Evolutionary conservation across 92 coral and sea anemone species (phyloP).

Genomic region (Scolanthus callimorphus): DNA sequence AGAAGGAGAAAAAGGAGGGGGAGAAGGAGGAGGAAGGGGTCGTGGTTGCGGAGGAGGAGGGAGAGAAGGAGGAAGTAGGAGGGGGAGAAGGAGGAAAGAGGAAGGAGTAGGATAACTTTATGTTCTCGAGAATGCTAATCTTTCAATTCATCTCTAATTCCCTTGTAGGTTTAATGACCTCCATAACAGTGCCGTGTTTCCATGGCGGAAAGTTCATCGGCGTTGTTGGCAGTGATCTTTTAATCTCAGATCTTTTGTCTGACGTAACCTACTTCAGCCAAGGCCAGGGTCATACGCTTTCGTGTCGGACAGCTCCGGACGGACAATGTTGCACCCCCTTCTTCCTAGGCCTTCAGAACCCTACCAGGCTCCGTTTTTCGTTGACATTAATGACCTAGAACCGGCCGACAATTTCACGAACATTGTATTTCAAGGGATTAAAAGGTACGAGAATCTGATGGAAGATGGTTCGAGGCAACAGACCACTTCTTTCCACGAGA

Average conservation of each 20-base stretch:
- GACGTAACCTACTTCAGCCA: slow-evolving; percentile 8
- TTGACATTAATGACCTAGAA: slow-evolving; percentile 20
- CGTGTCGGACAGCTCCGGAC: slow-evolving; percentile 12
- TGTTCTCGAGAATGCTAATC: too few relatives aligned
- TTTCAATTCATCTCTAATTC: too few relatives aligned
- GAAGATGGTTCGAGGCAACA: too few relatives aligned
- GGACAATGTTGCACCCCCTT: slow-evolving; percentile 27
- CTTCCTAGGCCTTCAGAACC: slow-evolving; percentile 14
- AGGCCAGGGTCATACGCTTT: slow-evolving; percentile 30
- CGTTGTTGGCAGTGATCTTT: slow-evolving; percentile 28
- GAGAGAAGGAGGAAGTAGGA: too few relatives aligned
- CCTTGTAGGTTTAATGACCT: slow-evolving; percentile 16
- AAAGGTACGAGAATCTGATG: too few relatives aligned
- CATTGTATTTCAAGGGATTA: neutral
- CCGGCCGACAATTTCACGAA: slow-evolving; percentile 1
- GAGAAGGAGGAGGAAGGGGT: too few relatives aligned
- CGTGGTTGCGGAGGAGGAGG: too few relatives aligned
- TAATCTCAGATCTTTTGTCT: slow-evolving; percentile 6
- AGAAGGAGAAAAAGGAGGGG: too few relatives aligned
- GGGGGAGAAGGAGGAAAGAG: too few relatives aligned
- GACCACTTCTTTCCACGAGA: too few relatives aligned
- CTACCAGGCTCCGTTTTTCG: slow-evolving; percentile 11
- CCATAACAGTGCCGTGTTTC: slow-evolving; percentile 19
- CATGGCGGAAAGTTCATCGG: slow-evolving; percentile 21
- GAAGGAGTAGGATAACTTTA: too few relatives aligned